Percentiles rank a stretch among this genome's conserved stretches.
These are phyloP conservation scores for Butorides virescens DNA, from an alignment of 2,113 vertebrate species.

Conservation along the genomic window DNA sequence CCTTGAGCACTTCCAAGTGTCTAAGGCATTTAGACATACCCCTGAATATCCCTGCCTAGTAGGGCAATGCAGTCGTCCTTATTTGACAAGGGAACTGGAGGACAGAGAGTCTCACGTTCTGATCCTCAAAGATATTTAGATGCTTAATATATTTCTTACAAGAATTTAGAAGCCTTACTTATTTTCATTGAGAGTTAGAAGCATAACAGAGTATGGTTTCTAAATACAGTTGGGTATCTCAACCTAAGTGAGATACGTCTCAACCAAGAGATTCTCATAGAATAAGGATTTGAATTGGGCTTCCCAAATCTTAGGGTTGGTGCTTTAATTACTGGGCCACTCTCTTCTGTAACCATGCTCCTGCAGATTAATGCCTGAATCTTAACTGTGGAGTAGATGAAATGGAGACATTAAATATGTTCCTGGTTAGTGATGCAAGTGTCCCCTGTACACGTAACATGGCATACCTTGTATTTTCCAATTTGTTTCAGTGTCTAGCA, in stretches of 20 bases:
- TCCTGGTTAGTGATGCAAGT: not conserved
- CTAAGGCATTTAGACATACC: not conserved
- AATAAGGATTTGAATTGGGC: not conserved
- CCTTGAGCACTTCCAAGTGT: not conserved
- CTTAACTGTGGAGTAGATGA: not conserved
- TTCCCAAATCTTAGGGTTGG: not conserved
- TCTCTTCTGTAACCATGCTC: not conserved
- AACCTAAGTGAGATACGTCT: not conserved
- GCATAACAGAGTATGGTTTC: not conserved
- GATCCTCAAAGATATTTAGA: not conserved
- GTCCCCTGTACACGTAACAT: not conserved
- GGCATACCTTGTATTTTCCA: not conserved
- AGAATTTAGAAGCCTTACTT: not conserved
- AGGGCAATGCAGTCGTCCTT: not conserved
- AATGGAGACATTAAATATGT: not conserved
- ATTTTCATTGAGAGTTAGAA: not conserved
- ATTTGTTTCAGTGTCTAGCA: not conserved
- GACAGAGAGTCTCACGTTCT: not conserved
- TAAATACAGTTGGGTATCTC: not conserved
- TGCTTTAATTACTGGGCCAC: not conserved
- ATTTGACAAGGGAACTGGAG: not conserved
- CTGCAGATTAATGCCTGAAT: not conserved
- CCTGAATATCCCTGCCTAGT: not conserved
- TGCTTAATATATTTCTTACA: not conserved
- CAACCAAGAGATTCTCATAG: not conserved